A percentile compares a stretch with the other conserved stretches of the same genome.
phyloP scores from a whole-genome alignment of 2,797 vertebrate species.

The Petrocephalus sullivani region DNA sequence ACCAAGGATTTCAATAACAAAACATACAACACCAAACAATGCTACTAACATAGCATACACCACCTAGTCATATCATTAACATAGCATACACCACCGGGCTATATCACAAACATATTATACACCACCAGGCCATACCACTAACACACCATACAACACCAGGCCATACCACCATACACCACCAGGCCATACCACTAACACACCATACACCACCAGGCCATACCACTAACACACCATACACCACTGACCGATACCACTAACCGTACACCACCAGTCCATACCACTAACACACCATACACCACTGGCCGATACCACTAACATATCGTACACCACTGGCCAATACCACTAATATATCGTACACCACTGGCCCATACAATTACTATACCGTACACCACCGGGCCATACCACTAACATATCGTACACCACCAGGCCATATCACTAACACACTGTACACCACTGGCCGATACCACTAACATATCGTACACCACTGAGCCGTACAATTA shows the following conservation, averaged over 20 bases:
- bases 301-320: not conserved
- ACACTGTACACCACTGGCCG: not conserved
- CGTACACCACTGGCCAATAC: not conserved
- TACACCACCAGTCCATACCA: not conserved
- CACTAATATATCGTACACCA: not conserved
- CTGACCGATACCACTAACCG: not conserved
- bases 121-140: not conserved
- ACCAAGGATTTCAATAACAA: not conserved
- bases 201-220: not conserved
- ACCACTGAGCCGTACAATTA: not conserved
- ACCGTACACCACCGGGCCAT: not conserved
- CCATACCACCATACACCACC: not conserved
- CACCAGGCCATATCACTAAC: too few relatives aligned
- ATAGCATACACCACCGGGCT: not conserved
- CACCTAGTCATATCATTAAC: not conserved
- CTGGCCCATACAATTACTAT: not conserved
- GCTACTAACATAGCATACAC: not conserved
- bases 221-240: not conserved
- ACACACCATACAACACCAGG: not conserved
- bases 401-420: not conserved
- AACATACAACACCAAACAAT: too few relatives aligned
- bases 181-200: not conserved
- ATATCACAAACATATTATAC: not conserved
- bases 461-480: not conserved
- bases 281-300: not conserved